Conservation (phyloP, 2,113 vertebrate species). For the Notarius quadriscutis region DNA sequence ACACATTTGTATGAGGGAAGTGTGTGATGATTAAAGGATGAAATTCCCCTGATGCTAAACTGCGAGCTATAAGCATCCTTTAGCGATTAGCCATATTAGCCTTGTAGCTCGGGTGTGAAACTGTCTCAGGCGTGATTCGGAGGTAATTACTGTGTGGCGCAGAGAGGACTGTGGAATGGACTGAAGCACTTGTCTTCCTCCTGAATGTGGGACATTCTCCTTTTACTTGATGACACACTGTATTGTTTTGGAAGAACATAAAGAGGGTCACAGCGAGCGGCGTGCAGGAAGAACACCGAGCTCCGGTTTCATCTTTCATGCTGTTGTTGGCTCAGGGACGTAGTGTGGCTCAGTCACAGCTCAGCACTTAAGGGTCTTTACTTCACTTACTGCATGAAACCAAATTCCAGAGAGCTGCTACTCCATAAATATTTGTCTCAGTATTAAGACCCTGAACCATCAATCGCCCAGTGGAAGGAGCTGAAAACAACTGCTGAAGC, state of each 20-base stretch:
- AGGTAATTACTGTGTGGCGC: neutral
- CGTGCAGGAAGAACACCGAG: constrained; percentile 4
- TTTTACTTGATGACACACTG: constrained; percentile 20
- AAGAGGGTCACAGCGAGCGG: neutral
- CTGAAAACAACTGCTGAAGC: neutral
- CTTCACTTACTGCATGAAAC: neutral
- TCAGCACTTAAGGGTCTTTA: neutral
- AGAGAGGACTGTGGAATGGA: neutral
- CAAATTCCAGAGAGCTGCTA: neutral
- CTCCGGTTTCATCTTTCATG: constrained; percentile 33
- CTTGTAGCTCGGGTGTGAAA: neutral
- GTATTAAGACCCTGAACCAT: neutral
- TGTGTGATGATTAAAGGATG: neutral
- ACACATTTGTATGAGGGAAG: neutral
- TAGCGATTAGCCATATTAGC: neutral
- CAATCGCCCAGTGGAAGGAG: neutral
- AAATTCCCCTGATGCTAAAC: neutral
- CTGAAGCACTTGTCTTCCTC: neutral
- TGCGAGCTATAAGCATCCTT: neutral
- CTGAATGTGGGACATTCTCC: constrained; percentile 20
- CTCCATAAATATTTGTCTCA: neutral
- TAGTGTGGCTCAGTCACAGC: neutral
- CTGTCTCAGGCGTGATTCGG: neutral
- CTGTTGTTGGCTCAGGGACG: constrained; percentile 2
- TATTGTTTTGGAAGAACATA: constrained; percentile 17